Conservation (phyloP, 2,888 invertebrate genomes). For the Cantharis nigra region DNA sequence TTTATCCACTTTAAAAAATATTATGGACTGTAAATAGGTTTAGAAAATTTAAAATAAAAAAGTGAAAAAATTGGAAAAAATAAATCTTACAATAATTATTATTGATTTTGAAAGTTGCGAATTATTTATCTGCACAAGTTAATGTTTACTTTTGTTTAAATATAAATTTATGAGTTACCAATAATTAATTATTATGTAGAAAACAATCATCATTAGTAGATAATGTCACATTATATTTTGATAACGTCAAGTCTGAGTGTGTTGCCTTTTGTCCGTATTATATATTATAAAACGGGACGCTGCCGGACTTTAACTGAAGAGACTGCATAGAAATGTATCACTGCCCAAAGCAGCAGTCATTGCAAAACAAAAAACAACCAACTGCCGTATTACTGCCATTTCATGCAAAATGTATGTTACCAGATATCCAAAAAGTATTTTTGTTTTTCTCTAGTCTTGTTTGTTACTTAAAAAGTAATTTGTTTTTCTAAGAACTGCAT, state of each 20-base stretch:
- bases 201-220: slow-evolving; percentile 25
- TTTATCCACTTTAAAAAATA: not conserved
- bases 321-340: slow-evolving; percentile 33
- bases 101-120: not conserved
- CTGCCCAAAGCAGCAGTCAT: slow-evolving; percentile 32
- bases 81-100: not conserved
- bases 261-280: slow-evolving; percentile 55
- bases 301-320: slow-evolving; percentile 35
- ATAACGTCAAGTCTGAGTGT: slow-evolving; percentile 57
- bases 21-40: not conserved
- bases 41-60: not conserved
- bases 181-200: slow-evolving; percentile 22
- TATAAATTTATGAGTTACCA: slow-evolving; percentile 32
- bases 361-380: not conserved
- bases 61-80: not conserved
- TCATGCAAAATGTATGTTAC: slow-evolving; percentile 27
- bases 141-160: slow-evolving; percentile 11
- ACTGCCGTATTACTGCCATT: slow-evolving; percentile 23
- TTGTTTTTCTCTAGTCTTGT: slow-evolving; percentile 28
- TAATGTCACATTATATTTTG: slow-evolving; percentile 46
- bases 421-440: slow-evolving; percentile 28
- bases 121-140: slow-evolving; percentile 17
- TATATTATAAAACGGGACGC: slow-evolving; percentile 34
- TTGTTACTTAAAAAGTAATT: slow-evolving; percentile 28
- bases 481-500: slow-evolving; percentile 16